phyloP scores from a whole-genome alignment of 2,113 vertebrate species.

The Puffinus mauretanicus region DNA sequence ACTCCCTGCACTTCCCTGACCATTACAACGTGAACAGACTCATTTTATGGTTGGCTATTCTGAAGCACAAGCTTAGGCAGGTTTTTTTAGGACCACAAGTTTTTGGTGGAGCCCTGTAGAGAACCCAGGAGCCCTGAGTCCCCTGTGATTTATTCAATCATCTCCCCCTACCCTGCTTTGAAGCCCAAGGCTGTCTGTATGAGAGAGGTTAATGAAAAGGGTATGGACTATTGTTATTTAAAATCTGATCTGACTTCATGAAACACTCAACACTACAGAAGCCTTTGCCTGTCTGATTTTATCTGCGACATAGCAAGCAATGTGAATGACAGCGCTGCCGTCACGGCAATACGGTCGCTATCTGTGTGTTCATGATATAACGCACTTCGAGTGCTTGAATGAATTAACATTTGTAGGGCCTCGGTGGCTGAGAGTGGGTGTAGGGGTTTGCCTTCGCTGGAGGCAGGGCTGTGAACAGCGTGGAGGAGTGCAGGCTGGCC shows the following conservation, averaged over 20 bases:
- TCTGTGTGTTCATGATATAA: background rate
- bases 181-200: background rate
- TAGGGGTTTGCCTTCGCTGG: background rate
- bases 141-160: background rate
- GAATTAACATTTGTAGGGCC: background rate
- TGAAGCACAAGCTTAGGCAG: background rate
- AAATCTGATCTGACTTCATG: background rate
- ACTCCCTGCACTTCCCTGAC: background rate
- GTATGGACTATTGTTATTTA: background rate
- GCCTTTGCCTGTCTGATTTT: background rate
- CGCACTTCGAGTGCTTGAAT: background rate
- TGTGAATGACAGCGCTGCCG: background rate
- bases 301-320: background rate
- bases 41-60: background rate
- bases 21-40: fast-evolving
- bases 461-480: background rate
- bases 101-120: background rate
- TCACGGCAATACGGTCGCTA: background rate
- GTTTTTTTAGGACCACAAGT: background rate
- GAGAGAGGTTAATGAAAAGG: background rate
- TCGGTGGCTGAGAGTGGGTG: background rate
- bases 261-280: background rate
- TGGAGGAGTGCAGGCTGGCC: background rate
- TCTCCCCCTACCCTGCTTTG: background rate
- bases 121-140: background rate